Base-by-base conservation (phyloP, 2,888 invertebrate species). In the Volucella inflata region DNA sequence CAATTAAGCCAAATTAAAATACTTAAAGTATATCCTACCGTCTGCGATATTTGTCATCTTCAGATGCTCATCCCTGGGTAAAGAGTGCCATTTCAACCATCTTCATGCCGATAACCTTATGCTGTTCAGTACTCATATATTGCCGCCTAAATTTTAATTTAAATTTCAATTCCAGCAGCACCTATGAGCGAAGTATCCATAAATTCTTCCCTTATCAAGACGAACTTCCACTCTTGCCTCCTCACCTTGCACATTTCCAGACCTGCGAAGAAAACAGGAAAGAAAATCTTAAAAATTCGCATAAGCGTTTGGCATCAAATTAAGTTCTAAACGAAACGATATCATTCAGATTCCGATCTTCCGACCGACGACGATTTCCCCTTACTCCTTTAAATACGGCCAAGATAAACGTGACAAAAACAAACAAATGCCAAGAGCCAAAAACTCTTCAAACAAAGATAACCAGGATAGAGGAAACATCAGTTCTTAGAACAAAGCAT, bases 281-380 rank as follows among this genome's bases (percentile, higher is more conserved):
- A 30, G 6, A 30, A 30, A 1, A 30, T 30, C 30, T 44, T 42
- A 21, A 67, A 67, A 51, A 21, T 65, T 21, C 48, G 2, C 11
- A 6, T 11, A 48, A 48, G 21, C 51, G 40, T 8, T 50, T 53
- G 53, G 53, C 67, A 67, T 67, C 67, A 53, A 67, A 67, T 67
- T 67, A 67, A 67, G 53, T 53, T 67, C 53, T 4, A 67, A 53
- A 53, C 53, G 6, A 67, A 67, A 67, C 21, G 50, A 53, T 51
- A 67, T 42, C 67, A 60, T 60, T 17, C 12, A 42, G 21, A 51
- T 51, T 51, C 51, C 51, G 50, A 51, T 42, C 42, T 51, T 1
- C 14, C 10, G 57, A 30, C 30, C 30, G 30, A 17, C 36, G 8
- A 36, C 4, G 9, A 3, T 14, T 10, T 16, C 57, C 2, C 38